These are phyloP conservation scores for Diploscapter pachys DNA, from an alignment of 1,140 invertebrate genomes.

Conservation along the genomic window DNA sequence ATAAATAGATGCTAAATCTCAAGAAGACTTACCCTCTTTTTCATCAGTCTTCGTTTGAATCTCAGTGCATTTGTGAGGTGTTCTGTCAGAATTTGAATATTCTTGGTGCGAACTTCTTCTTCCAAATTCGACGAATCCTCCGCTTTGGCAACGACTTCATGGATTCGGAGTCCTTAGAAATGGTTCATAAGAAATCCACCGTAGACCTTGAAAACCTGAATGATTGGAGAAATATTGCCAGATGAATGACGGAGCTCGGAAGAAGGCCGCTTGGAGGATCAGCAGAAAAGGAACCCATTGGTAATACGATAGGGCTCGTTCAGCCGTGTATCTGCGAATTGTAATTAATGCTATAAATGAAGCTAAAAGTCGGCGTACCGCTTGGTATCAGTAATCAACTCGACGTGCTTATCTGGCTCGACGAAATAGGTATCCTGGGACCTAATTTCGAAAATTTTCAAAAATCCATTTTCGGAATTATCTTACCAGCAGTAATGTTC, in stretches of 20 bases:
- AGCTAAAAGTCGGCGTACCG: slow-evolving; percentile 8
- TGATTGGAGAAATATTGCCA: slow-evolving; percentile 58
- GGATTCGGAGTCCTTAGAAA: slow-evolving; percentile 37
- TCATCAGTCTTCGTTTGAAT: slow-evolving; percentile 45
- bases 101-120: slow-evolving; percentile 44
- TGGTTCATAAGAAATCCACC: neutral
- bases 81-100: slow-evolving; percentile 44
- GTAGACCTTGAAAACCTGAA: slow-evolving; percentile 36
- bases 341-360: slow-evolving; percentile 1
- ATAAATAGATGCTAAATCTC: too few relatives aligned
- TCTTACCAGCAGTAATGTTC: slow-evolving; percentile 55
- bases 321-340: slow-evolving; percentile 41
- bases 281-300: slow-evolving; percentile 63
- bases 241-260: slow-evolving; percentile 60
- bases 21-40: slow-evolving; percentile 29
- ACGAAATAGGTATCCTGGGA: slow-evolving; percentile 57
- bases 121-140: slow-evolving; percentile 48
- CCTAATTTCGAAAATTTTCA: too few relatives aligned
- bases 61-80: slow-evolving; percentile 48
- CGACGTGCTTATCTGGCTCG: slow-evolving; percentile 49
- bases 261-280: slow-evolving; percentile 60
- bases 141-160: slow-evolving; percentile 53
- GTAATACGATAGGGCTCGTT: slow-evolving; percentile 57
- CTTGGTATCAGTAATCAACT: slow-evolving; percentile 39
- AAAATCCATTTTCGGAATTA: too few relatives aligned